Evolutionary conservation across 2,888 invertebrate genomes (phyloP).

Genomic region (Eumacrocentrus americanus): DNA sequence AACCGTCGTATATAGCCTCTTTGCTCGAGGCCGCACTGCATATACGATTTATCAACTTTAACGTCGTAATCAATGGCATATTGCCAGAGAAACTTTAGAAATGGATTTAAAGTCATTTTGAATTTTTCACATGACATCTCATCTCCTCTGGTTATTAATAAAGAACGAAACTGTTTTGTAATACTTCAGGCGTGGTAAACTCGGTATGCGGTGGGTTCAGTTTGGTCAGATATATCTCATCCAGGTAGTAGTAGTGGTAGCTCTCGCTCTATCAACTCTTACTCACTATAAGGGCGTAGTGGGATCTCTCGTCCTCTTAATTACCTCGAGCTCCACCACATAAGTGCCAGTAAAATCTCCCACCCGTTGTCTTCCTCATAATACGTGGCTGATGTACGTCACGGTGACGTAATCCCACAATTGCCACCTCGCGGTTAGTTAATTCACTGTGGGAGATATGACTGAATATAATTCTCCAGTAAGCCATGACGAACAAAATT

Average conservation of each 20-base stretch:
- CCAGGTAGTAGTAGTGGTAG: background rate
- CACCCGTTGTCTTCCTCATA: background rate
- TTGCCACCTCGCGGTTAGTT: slow-evolving; percentile 15
- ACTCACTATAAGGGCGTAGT: background rate
- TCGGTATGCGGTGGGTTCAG: no score
- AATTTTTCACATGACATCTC: no score
- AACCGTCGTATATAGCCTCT: background rate
- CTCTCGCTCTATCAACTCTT: background rate
- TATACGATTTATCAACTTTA: background rate
- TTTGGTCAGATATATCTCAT: no score
- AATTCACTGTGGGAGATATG: slow-evolving; percentile 7
- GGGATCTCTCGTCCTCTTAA: background rate
- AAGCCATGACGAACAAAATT: slow-evolving; percentile 2
- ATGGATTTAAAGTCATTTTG: no score
- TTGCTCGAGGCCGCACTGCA: background rate
- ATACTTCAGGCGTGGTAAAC: no score
- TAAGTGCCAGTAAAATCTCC: slow-evolving; percentile 9
- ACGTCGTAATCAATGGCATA: slow-evolving; percentile 2
- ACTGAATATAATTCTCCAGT: background rate
- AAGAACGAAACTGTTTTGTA: no score
- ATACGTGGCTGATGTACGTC: slow-evolving; percentile 12
- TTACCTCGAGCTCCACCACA: background rate
- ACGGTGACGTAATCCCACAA: slow-evolving; percentile 16
- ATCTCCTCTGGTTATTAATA: no score
- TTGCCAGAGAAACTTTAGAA: background rate